A percentile compares a stretch with the other conserved stretches of the same genome.
Evolutionary conservation across 2,797 vertebrate species (phyloP).

Genomic region (Cottoperca gobio): DNA sequence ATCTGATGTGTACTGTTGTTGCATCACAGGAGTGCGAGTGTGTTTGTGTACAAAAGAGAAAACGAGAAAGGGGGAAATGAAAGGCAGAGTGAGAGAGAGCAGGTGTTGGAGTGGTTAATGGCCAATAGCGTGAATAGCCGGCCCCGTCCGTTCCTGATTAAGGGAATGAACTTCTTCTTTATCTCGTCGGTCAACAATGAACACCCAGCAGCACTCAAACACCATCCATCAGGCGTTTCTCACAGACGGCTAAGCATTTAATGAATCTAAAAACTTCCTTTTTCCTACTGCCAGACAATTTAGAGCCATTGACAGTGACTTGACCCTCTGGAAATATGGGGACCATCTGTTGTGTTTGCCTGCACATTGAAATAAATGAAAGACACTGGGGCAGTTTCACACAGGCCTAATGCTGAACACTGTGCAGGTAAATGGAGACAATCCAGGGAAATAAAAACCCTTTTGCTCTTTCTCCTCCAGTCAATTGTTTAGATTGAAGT

Average conservation of each 20-base stretch:
- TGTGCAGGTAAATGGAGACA: constrained; percentile 50
- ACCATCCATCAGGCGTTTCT: constrained; percentile 61
- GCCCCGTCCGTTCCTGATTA: constrained; percentile 56
- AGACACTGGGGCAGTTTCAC: constrained; percentile 51
- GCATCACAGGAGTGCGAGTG: constrained; percentile 22
- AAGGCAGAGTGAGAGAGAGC: constrained; percentile 77
- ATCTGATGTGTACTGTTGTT: constrained; percentile 43
- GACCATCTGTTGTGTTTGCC: constrained; percentile 75
- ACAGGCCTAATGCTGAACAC: constrained; percentile 37
- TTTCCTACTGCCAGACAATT: constrained; percentile 40
- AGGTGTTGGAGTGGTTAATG: constrained; percentile 85
- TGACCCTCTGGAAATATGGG: constrained; percentile 58
- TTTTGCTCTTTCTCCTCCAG: constrained; percentile 9
- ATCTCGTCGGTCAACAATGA: constrained; percentile 70
- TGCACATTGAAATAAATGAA: constrained; percentile 58
- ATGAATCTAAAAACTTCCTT: constrained; percentile 64
- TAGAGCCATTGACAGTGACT: constrained; percentile 61
- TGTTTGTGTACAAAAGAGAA: constrained; percentile 59
- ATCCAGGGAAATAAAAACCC: constrained; percentile 6
- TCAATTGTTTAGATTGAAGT: background rate
- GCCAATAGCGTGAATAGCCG: constrained; percentile 73
- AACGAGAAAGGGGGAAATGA: constrained; percentile 45
- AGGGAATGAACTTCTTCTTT: constrained; percentile 75
- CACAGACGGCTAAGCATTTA: constrained; percentile 63
- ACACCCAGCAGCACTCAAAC: constrained; percentile 67